Evolutionary conservation across 2,888 invertebrate species (phyloP).

Genomic region (Bombylius discolor): DNA sequence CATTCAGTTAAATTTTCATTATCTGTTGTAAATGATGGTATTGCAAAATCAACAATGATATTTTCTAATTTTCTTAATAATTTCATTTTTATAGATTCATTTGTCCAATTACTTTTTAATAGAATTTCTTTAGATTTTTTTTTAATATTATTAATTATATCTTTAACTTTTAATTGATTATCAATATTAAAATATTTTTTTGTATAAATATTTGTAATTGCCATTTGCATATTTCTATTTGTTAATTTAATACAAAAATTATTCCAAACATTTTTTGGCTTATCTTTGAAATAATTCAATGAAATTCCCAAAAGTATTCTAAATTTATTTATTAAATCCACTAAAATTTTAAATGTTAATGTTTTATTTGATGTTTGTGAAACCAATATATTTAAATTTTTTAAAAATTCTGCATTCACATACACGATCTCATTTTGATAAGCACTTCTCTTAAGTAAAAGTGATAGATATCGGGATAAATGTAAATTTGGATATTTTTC

Average conservation of each 20-base stretch:
- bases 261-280: too few relatives aligned
- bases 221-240: slow-evolving; percentile 53
- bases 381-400: not conserved
- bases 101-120: not conserved
- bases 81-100: not conserved
- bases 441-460: too few relatives aligned
- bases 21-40: not conserved
- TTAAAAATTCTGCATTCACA: not conserved
- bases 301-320: too few relatives aligned
- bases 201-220: slow-evolving; percentile 43
- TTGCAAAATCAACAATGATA: not conserved
- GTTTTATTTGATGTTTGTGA: too few relatives aligned
- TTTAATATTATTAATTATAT: not conserved
- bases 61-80: not conserved
- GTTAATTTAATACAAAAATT: not conserved
- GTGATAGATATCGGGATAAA: too few relatives aligned
- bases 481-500: not conserved
- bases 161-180: not conserved
- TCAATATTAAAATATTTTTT: not conserved
- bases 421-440: too few relatives aligned
- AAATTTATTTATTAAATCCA: too few relatives aligned
- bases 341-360: too few relatives aligned
- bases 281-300: too few relatives aligned
- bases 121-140: not conserved
- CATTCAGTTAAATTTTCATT: not conserved